Percentiles rank a stretch among this genome's conserved stretches.
Conservation (phyloP, 2,113 vertebrate species). For the Chelonoidis abingdonii region DNA sequence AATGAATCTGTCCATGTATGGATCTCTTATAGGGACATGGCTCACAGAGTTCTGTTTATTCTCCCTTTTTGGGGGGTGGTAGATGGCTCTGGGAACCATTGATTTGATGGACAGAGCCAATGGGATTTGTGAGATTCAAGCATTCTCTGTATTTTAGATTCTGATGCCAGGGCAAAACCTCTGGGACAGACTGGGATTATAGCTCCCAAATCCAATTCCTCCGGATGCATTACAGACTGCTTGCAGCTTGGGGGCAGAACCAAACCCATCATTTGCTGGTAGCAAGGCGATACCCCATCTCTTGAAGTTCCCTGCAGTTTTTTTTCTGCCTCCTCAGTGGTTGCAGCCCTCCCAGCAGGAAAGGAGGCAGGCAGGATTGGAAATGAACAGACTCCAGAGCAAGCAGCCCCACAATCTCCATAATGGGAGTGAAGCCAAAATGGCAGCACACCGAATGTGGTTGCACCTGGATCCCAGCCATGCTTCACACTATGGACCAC, state of each 20-base stretch:
- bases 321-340: fast-evolving
- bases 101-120: background rate
- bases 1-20: fast-evolving
- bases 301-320: background rate
- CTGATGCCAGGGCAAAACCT: background rate
- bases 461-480: background rate
- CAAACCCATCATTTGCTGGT: too few species aligned
- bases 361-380: background rate
- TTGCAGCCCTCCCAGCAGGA: fast-evolving
- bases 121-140: background rate
- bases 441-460: background rate
- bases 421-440: background rate
- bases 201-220: background rate
- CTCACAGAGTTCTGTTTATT: background rate
- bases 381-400: background rate
- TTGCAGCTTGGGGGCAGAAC: background rate
- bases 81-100: background rate
- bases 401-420: background rate
- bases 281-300: fast-evolving
- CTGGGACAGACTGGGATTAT: background rate
- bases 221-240: fast-evolving
- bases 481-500: background rate
- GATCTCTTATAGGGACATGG: background rate
- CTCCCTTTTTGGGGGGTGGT: background rate
- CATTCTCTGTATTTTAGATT: fast-evolving